Conservation (phyloP, 37 sponge, comb jelly and placozoan genomes). For the Bolinopsis microptera region DNA sequence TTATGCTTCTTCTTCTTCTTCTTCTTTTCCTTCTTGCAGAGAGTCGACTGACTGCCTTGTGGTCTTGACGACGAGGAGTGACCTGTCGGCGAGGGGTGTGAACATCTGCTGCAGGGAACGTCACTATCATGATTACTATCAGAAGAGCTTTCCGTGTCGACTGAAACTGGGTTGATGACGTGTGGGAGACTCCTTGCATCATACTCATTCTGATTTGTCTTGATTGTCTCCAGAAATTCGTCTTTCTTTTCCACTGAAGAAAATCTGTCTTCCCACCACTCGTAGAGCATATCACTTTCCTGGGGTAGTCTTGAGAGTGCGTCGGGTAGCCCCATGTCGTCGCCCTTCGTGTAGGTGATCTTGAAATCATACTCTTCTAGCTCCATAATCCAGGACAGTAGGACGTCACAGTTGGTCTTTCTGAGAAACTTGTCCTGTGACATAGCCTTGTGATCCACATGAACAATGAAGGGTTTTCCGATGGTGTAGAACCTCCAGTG, state of each 20-base stretch:
- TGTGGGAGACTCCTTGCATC: too few species aligned
- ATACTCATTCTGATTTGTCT: too few species aligned
- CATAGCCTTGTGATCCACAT: neutral
- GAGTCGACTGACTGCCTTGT: neutral
- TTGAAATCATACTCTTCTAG: constrained; percentile 18
- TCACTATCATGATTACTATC: too few species aligned
- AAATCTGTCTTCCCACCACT: neutral
- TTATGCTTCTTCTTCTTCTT: neutral
- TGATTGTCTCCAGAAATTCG: neutral
- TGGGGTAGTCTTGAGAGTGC: neutral
- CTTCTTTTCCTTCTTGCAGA: too few species aligned
- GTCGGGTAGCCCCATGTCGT: neutral
- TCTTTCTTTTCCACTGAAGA: too few species aligned
- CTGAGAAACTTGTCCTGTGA: neutral
- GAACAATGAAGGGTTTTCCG: neutral
- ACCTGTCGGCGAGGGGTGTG: neutral
- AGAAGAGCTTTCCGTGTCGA: too few species aligned
- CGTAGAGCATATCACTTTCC: neutral
- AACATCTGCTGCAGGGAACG: neutral
- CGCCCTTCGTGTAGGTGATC: neutral
- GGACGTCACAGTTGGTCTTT: neutral
- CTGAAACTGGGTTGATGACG: too few species aligned
- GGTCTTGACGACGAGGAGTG: too few species aligned
- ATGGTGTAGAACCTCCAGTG: neutral
- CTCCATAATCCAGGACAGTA: neutral